Base-by-base conservation (phyloP, 2,888 invertebrate species). In the Sceliomorpha sp. region DNA sequence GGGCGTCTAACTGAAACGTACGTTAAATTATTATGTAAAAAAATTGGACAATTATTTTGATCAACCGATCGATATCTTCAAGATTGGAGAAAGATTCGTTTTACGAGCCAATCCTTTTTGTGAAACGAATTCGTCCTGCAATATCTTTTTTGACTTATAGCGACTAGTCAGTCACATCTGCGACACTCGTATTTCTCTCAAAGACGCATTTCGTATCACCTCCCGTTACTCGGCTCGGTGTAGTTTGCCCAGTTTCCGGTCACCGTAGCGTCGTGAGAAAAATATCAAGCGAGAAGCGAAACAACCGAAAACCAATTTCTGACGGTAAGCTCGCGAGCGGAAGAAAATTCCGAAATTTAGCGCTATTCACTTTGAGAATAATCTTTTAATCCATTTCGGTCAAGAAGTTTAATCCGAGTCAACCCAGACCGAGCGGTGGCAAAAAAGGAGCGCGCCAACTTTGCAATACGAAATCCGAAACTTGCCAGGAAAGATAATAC, bases 281-380 rank as follows among this genome's bases (percentile, higher is more conserved):
- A 34, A 48, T 24, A 36, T 26, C 13, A 34, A 48, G 4, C 13
- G 10, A 36, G 6, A 3, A 14, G 10, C 20, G 26, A 50, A 44
- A 56, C 39, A 56, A 45, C 39, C 26, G 31, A 17, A 37, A 44
- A 58, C 50, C 37, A 58, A 50, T 51, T 64, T 51, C 51, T 39
- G 39, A 47, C 42, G 36, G 17, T 17, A 8, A 15, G 12, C 20
- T 15, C 24, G n/a, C n/a, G 32, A 47, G 31, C 37, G 24, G 13
- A 20, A 14, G n/a, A 29, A 36, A 14, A 6, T 44, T 26, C 13
- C 36, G 42, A 45, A 62, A 53, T 53, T 62, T 45, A 44, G 45
- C 51, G 15, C 39, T 20, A 58, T 45, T 64, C 51, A 58, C 55
- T 64, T 64, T 64, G 51, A 45, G 64, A 50, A 64, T 64, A 64